A percentile compares a stretch with the other conserved stretches of the same genome.
Conservation (phyloP, 2,888 invertebrate genomes). For the Pseudococcus longispinus region DNA sequence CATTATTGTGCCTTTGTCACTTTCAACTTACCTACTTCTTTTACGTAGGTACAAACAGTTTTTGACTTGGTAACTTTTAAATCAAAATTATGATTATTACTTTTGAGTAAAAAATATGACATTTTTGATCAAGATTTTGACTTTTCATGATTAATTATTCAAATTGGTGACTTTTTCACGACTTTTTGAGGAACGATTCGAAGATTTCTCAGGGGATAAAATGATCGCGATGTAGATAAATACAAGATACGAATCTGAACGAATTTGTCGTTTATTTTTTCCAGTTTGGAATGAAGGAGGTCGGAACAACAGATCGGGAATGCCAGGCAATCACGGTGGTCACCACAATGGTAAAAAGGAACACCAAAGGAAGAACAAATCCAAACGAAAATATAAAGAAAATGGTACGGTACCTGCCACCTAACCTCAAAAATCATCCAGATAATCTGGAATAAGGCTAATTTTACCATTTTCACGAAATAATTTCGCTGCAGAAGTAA, state of each 20-base stretch:
- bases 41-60: no score
- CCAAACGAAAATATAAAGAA: slow-evolving; percentile 47
- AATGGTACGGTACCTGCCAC: neutral
- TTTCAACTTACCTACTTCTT: no score
- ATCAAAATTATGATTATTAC: no score
- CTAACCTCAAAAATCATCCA: neutral
- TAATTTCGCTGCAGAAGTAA: slow-evolving; percentile 66
- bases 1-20: no score
- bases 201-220: no score
- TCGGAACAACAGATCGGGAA: slow-evolving; percentile 33
- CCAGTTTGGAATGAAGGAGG: slow-evolving; percentile 45
- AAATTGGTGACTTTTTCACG: no score
- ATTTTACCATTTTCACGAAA: neutral
- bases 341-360: slow-evolving; percentile 49
- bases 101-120: no score
- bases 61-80: no score
- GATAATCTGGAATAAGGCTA: neutral
- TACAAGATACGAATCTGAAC: neutral
- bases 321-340: slow-evolving; percentile 30
- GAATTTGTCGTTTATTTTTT: neutral
- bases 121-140: no score
- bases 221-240: no score
- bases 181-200: no score
- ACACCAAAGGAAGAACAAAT: slow-evolving; percentile 44
- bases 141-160: no score